These are phyloP conservation scores for Eupsilia transversa DNA, from an alignment of 2,888 invertebrate species.

Conservation along the genomic window DNA sequence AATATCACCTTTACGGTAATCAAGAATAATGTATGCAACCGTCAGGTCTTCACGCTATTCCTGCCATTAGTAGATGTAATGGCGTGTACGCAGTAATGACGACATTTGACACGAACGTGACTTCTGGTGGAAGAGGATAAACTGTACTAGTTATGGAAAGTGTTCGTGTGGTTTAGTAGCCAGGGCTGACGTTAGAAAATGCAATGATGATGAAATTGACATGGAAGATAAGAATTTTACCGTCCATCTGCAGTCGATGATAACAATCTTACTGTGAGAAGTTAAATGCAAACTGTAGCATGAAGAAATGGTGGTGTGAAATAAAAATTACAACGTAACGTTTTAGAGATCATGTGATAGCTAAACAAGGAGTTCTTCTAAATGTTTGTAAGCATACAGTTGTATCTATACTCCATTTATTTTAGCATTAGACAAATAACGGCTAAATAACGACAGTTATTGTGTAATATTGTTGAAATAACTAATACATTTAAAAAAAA, in stretches of 20 bases:
- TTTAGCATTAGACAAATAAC: too few relatives aligned
- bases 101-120: slow-evolving; percentile 42
- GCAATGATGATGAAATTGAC: neutral
- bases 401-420: too few relatives aligned
- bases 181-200: neutral
- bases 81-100: slow-evolving; percentile 27
- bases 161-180: neutral
- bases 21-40: slow-evolving; percentile 31
- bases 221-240: neutral
- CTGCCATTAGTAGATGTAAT: slow-evolving; percentile 40
- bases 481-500: too few relatives aligned
- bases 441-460: too few relatives aligned
- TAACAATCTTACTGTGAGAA: neutral
- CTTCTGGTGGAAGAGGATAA: slow-evolving; percentile 19
- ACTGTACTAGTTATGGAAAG: slow-evolving; percentile 10
- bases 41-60: slow-evolving; percentile 20
- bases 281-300: neutral
- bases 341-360: neutral
- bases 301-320: neutral
- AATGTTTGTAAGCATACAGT: neutral
- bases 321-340: neutral
- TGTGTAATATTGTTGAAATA: too few relatives aligned
- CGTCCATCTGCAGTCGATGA: neutral
- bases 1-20: slow-evolving; percentile 43
- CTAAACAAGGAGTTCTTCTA: neutral